Percentiles rank a stretch among this genome's conserved stretches.
Evolutionary conservation across 2,888 invertebrate species (phyloP).

Genomic region (Limnephilus lunatus): DNA sequence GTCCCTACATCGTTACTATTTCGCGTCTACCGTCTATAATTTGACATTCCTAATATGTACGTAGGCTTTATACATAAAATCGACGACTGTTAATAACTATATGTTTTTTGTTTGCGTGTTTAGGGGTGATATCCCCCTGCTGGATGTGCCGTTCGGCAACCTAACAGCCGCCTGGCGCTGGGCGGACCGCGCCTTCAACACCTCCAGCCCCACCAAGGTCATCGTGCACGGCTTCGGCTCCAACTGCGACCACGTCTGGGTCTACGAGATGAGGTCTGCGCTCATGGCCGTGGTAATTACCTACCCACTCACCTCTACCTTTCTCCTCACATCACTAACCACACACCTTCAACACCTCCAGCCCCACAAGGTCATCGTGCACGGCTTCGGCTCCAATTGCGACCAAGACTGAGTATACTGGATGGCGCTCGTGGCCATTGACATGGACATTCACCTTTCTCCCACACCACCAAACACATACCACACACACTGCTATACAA

Average conservation of each 20-base stretch:
- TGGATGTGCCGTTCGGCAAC: conserved; percentile 85
- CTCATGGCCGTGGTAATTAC: conserved; percentile 89
- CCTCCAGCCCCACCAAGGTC: conserved; percentile 83
- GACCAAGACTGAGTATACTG: conserved; percentile 95
- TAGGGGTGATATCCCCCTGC: conserved; percentile 80
- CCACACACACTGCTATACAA: not conserved
- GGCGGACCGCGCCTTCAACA: conserved; percentile 82
- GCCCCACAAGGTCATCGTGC: conserved; percentile 91
- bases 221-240: conserved; percentile 97
- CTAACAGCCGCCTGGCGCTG: conserved; percentile 83
- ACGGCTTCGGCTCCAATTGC: conserved; percentile 95
- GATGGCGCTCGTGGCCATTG: conserved; percentile 93
- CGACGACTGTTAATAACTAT: not conserved
- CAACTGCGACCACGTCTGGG: conserved; percentile 94
- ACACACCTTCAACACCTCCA: conserved; percentile 79
- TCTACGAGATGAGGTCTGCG: conserved; percentile 94
- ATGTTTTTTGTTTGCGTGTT: conserved; percentile 53
- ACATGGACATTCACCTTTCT: not conserved
- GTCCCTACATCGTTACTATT: no score
- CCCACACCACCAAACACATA: not conserved
- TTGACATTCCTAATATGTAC: no score
- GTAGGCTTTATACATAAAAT: no score
- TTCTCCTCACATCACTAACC: not conserved
- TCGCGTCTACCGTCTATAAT: no score
- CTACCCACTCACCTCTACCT: not conserved